phyloP scores from a whole-genome alignment of 2,797 vertebrate genomes.

The Galaxias olidus region DNA sequence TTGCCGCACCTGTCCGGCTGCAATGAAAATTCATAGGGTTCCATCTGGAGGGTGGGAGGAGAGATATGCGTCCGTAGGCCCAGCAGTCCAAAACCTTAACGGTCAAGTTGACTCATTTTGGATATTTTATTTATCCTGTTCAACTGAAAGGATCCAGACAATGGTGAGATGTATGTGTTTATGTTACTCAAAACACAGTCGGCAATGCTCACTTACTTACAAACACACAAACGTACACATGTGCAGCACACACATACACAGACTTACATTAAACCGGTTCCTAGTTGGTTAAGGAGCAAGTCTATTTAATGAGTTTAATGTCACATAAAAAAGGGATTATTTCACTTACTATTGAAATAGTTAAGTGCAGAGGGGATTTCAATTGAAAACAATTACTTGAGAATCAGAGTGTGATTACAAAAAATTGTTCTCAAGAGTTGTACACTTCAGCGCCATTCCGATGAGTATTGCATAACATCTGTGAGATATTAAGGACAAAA shows the following conservation, averaged over 20 bases:
- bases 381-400: conserved; percentile 63
- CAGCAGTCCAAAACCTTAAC: conserved; percentile 49
- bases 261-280: conserved; percentile 33
- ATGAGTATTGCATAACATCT: background rate
- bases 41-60: conserved; percentile 68
- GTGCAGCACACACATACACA: no score
- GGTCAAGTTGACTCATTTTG: conserved; percentile 60
- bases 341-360: conserved; percentile 27
- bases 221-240: no score
- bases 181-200: conserved; percentile 37
- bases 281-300: conserved; percentile 50
- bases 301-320: conserved; percentile 56
- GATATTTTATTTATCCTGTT: conserved; percentile 42
- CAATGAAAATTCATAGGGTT: conserved; percentile 63
- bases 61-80: conserved; percentile 47
- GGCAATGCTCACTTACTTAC: no score
- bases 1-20: conserved; percentile 54
- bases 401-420: conserved; percentile 65
- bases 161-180: conserved; percentile 24
- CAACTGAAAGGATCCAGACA: conserved; percentile 21
- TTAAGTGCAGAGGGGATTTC: conserved; percentile 65
- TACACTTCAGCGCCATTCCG: conserved; percentile 15
- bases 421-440: conserved; percentile 64
- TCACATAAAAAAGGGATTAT: conserved; percentile 51
- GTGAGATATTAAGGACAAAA: background rate